A percentile compares a stretch with the other conserved stretches of the same genome.
phyloP scores from a whole-genome alignment of 2,113 vertebrate genomes.

The Podilymbus podiceps region DNA sequence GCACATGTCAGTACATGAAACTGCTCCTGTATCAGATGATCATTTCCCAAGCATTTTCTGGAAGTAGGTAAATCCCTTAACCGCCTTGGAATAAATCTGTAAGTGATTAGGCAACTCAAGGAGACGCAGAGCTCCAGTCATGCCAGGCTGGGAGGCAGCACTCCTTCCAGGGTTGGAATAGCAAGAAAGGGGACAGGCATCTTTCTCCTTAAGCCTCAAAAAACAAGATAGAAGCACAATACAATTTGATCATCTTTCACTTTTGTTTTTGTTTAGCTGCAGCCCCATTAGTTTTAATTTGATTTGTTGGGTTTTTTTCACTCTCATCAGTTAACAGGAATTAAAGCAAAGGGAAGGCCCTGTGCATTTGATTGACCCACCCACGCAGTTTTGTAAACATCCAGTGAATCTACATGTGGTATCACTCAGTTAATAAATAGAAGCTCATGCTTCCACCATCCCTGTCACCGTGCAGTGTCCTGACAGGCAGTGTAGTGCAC shows the following conservation, averaged over 20 bases:
- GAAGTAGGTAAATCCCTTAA: conserved; percentile 17
- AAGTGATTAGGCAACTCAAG: not conserved
- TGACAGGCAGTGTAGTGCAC: not conserved
- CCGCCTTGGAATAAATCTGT: conserved; percentile 25
- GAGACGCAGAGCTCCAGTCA: not conserved
- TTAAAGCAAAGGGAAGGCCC: conserved; percentile 37
- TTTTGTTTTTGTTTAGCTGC: not conserved
- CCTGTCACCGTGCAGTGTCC: conserved; percentile 4
- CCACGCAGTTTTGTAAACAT: conserved; percentile 68
- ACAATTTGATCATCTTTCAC: not conserved
- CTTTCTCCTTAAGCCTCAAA: not conserved
- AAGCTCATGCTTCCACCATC: conserved; percentile 26
- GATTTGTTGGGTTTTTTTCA: not conserved
- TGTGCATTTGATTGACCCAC: conserved; percentile 53
- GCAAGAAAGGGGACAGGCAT: conserved; percentile 1
- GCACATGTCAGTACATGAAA: not conserved
- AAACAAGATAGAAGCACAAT: not conserved
- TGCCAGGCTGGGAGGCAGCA: not conserved
- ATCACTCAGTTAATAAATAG: conserved; percentile 65
- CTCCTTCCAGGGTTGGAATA: not conserved
- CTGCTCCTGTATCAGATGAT: not conserved
- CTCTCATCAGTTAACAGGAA: conserved; percentile 48
- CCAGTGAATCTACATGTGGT: conserved; percentile 59
- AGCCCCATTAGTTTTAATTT: not conserved
- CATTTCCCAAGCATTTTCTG: conserved; percentile 12